Conservation (phyloP, 2,113 vertebrate genomes). For the Hypanus sabinus region DNA sequence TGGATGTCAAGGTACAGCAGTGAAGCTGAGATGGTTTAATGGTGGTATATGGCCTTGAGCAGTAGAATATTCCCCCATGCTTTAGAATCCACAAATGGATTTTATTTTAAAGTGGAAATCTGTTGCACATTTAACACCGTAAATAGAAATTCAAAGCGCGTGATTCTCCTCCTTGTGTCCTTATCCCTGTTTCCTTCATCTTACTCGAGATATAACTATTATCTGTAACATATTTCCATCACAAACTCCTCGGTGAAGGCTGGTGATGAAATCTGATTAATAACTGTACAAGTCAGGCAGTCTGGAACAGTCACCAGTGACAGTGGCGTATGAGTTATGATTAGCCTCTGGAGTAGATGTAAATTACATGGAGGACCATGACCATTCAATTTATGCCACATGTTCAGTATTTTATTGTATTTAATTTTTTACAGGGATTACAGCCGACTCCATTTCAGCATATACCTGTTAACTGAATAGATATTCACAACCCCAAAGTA, state of each 20-base stretch:
- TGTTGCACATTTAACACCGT: conserved; percentile 19
- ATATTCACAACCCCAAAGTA: conserved; percentile 28
- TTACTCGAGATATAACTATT: conserved; percentile 20
- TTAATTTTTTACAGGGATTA: conserved; percentile 32
- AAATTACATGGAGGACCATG: conserved; percentile 32
- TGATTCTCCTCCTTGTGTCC: background rate
- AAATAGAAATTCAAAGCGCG: background rate
- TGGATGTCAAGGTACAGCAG: background rate
- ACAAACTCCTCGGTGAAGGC: conserved; percentile 16
- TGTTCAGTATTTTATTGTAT: conserved; percentile 33
- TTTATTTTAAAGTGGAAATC: background rate
- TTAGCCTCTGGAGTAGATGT: conserved; percentile 17
- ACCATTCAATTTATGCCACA: conserved; percentile 33
- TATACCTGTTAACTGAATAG: conserved; percentile 29
- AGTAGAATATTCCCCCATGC: background rate
- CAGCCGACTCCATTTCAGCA: conserved; percentile 23
- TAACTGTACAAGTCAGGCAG: conserved; percentile 1
- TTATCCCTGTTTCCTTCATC: background rate
- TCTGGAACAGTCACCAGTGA: background rate
- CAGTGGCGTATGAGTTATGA: conserved; percentile 26
- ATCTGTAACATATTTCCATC: conserved; percentile 27
- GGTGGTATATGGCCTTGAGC: background rate
- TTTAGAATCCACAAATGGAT: background rate
- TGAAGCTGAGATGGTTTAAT: background rate
- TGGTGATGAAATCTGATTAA: conserved; percentile 31